Evolutionary conservation across 92 coral and sea anemone genomes (phyloP).

Genomic region (Epizoanthus scotinus): DNA sequence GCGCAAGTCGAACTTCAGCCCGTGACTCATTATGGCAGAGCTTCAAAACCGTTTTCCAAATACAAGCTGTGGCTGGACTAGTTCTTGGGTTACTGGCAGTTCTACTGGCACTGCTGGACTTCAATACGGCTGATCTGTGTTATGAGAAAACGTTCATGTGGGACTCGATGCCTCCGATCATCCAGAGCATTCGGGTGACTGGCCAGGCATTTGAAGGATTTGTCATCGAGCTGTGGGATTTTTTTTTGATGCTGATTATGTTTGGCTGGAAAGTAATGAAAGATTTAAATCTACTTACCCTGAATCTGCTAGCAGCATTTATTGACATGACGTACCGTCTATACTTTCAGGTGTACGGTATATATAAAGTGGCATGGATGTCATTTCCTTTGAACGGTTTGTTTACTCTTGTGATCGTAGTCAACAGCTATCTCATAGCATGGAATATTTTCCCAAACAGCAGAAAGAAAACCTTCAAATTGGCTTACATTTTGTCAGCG

Average conservation of each 20-base stretch:
- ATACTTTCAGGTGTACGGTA: constrained; percentile 50
- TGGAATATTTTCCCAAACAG: constrained; percentile 26
- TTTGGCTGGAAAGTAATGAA: constrained; percentile 56
- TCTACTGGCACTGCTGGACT: constrained; percentile 58
- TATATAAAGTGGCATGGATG: constrained; percentile 63
- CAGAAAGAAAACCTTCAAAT: constrained; percentile 7
- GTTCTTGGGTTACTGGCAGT: constrained; percentile 49
- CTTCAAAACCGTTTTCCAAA: constrained; percentile 45
- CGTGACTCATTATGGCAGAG: constrained; percentile 2
- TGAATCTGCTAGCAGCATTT: constrained; percentile 65
- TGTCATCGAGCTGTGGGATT: constrained; percentile 61
- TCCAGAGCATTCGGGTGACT: constrained; percentile 61
- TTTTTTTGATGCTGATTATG: constrained; percentile 46
- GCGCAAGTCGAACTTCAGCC: constrained; percentile 42
- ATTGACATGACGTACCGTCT: constrained; percentile 60
- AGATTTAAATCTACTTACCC: constrained; percentile 60
- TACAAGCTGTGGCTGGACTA: constrained; percentile 59
- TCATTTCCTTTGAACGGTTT: constrained; percentile 52
- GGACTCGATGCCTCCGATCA: constrained; percentile 50
- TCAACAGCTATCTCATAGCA: constrained; percentile 54
- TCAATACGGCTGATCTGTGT: constrained; percentile 72
- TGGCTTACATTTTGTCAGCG: constrained; percentile 38
- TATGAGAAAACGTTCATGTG: constrained; percentile 46
- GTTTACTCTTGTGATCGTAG: constrained; percentile 39
- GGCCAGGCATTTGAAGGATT: constrained; percentile 59